These are phyloP conservation scores for Gonioctena quinquepunctata DNA, from an alignment of 1,140 invertebrate species.

Conservation along the genomic window DNA sequence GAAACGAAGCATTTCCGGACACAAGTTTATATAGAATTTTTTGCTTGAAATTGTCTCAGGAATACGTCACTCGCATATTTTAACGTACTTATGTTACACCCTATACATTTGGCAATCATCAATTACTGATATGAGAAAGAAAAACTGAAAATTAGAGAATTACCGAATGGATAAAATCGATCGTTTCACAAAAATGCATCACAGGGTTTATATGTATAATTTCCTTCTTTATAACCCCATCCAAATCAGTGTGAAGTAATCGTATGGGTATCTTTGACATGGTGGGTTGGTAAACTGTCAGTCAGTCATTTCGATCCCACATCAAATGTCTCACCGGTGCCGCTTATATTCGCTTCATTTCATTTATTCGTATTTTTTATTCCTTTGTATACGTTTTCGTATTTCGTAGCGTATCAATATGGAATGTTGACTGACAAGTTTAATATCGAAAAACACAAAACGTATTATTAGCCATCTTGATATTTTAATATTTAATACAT, in stretches of 20 bases:
- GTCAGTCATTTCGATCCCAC: conserved; percentile 39
- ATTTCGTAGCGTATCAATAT: conserved; percentile 33
- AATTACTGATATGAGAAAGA: too few relatives aligned
- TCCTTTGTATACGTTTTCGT: conserved; percentile 21
- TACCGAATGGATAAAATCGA: too few relatives aligned
- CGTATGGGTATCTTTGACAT: conserved; percentile 30
- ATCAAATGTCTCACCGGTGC: conserved; percentile 29
- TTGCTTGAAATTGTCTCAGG: too few relatives aligned
- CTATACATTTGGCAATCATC: too few relatives aligned
- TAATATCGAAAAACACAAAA: conserved; percentile 35
- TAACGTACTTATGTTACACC: too few relatives aligned
- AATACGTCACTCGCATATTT: too few relatives aligned
- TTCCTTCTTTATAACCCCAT: conserved; percentile 2
- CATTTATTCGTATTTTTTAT: conserved; percentile 22
- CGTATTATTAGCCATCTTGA: conserved; percentile 34
- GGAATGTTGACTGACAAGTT: conserved; percentile 31
- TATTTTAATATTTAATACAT: conserved; percentile 37
- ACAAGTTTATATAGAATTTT: too few relatives aligned
- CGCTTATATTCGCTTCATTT: conserved; percentile 34
- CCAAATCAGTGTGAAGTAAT: conserved; percentile 18
- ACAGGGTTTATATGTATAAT: too few relatives aligned
- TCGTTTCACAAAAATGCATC: too few relatives aligned
- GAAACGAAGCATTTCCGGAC: too few relatives aligned
- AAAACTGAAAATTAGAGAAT: too few relatives aligned
- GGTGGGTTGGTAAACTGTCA: conserved; percentile 33